These are phyloP conservation scores for Ameiurus melas DNA, from an alignment of 2,113 vertebrate genomes.

Conservation along the genomic window DNA sequence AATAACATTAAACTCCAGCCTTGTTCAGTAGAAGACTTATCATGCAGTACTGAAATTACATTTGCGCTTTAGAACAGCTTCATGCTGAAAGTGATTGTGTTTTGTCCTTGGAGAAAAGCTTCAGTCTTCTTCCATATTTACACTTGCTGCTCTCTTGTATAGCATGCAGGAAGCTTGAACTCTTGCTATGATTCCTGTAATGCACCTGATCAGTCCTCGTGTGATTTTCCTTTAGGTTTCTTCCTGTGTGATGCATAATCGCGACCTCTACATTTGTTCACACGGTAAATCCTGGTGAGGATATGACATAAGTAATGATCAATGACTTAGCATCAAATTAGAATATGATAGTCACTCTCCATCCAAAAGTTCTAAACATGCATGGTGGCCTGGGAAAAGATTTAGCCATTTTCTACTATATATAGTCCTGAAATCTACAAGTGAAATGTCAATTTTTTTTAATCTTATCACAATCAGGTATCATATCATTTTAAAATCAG, in stretches of 20 bases:
- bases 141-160: constrained; percentile 1
- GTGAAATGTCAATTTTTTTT: too few relatives aligned
- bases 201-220: constrained; percentile 65
- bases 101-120: not conserved
- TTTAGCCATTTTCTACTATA: not conserved
- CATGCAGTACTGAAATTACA: constrained; percentile 32
- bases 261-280: constrained; percentile 84
- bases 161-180: constrained; percentile 41
- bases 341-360: not conserved
- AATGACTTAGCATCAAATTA: not conserved
- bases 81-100: not conserved
- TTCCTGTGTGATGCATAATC: constrained; percentile 84
- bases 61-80: constrained; percentile 17
- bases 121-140: constrained; percentile 14
- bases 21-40: constrained; percentile 7
- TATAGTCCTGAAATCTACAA: not conserved
- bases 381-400: not conserved
- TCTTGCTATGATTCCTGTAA: not conserved
- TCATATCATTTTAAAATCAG: not conserved
- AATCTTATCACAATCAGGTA: too few relatives aligned
- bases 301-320: constrained; percentile 11
- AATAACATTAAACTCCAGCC: not conserved
- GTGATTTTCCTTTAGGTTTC: constrained; percentile 75
- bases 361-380: not conserved
- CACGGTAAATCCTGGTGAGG: constrained; percentile 79